Evolutionary conservation across 2,113 vertebrate species (phyloP), one percentile per base, ranked within the genome.

Genomic region (Eulemur macaco): DNA sequence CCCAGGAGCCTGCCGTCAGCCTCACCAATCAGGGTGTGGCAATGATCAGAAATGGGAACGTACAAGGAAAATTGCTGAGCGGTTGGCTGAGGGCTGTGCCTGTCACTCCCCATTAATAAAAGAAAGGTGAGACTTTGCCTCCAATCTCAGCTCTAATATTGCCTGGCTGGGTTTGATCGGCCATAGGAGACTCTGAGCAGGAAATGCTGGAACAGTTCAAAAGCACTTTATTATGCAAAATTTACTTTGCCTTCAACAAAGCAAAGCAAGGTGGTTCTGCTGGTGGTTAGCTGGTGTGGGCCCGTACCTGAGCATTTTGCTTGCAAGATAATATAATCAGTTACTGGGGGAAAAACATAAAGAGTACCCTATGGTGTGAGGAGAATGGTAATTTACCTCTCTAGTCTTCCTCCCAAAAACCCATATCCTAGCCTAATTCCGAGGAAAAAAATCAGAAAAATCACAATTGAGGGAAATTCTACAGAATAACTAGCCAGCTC

Each of bases 1-100:
- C 89, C 45, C 47, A 3, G 88, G 63, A 96, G 68, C 21, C 81
- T 80, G 54, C 84, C 71, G 84, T 92, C 97, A 92, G n/a, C 56
- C 80, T 87, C 93, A 80, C 85, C 96, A 94, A 94, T 94, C 78
- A 96, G 84, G 73, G 73, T 29, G 39, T 47, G 15, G 56, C 86
- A 10, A 23, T 37, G 76, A 87, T 71, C 64, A 92, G 96, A 92
- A 96, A 89, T 54, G 52, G 87, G 81, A 84, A 58, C 84, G 0
- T 71, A 64, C 82, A 77, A 84, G 64, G 88, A 64, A 90, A 92
- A 89, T 25, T 60, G 71, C 90, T 45, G 29, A 85, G 93, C 2
- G 0, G 78, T 37, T 60, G 58, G 81, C 73, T 91, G 89, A 76
- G 58, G 80, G 39, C 58, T 58, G 9, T 37, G 73, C 86, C 88